Conservation (phyloP, 2,797 vertebrate genomes). For the Phoebastria nigripes region DNA sequence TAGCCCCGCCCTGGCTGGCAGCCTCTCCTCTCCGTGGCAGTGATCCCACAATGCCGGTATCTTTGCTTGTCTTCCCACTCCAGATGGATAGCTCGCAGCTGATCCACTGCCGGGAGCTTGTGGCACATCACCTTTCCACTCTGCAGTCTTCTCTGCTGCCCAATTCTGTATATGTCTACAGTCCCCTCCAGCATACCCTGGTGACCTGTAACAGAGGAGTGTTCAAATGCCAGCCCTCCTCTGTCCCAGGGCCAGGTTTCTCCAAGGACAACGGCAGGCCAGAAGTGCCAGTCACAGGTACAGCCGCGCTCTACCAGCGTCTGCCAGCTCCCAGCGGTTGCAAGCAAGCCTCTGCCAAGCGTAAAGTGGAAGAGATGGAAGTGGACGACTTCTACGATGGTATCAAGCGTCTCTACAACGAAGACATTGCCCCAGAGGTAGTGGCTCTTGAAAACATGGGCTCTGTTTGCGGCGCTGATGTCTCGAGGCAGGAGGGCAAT, state of each 20-base stretch:
- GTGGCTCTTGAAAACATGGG: slow-evolving; percentile 66
- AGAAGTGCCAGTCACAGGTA: slow-evolving; percentile 73
- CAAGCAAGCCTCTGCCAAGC: slow-evolving; percentile 88
- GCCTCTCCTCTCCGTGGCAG: accelerated
- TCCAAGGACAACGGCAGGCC: slow-evolving; percentile 75
- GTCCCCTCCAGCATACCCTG: slow-evolving; percentile 81
- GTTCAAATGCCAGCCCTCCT: slow-evolving; percentile 74
- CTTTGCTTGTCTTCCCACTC: neutral
- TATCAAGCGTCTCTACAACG: slow-evolving; percentile 96
- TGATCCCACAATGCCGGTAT: accelerated
- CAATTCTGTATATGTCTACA: slow-evolving; percentile 97
- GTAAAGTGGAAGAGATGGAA: slow-evolving; percentile 97
- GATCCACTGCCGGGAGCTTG: slow-evolving; percentile 91
- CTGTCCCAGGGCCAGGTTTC: slow-evolving; percentile 75
- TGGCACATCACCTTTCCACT: slow-evolving; percentile 87
- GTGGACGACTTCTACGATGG: slow-evolving; percentile 95
- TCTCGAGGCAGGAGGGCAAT: slow-evolving; percentile 78
- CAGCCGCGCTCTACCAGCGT: slow-evolving; percentile 66
- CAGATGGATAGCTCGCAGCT: slow-evolving; percentile 91
- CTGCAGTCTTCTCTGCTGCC: slow-evolving; percentile 86
- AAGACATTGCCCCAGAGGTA: slow-evolving; percentile 81
- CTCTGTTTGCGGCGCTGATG: slow-evolving; percentile 71
- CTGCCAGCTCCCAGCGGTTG: slow-evolving; percentile 73
- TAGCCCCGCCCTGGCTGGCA: accelerated
- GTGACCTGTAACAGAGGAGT: slow-evolving; percentile 76